phyloP scores from a whole-genome alignment of 2,888 invertebrate species.

The Coenonympha glycerion region DNA sequence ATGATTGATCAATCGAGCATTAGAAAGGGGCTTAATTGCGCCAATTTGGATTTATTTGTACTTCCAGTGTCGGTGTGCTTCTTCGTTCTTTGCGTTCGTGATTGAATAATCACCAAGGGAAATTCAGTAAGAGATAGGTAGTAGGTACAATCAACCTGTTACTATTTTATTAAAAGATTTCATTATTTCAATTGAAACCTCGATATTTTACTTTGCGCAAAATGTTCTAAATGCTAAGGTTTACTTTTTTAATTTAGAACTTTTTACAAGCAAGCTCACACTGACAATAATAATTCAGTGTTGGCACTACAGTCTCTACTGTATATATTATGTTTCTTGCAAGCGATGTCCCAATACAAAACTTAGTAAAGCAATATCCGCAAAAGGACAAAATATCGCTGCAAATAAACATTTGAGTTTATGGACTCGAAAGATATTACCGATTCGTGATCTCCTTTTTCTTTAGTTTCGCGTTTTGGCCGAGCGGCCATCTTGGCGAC shows the following conservation, averaged over 20 bases:
- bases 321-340: conserved; percentile 12
- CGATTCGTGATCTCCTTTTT: conserved; percentile 76
- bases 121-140: too few relatives aligned
- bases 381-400: conserved; percentile 75
- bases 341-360: conserved; percentile 37
- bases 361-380: conserved; percentile 69
- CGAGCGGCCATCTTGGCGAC: conserved; percentile 75
- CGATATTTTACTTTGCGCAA: too few relatives aligned
- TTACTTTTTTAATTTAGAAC: too few relatives aligned
- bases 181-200: too few relatives aligned
- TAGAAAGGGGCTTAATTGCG: conserved; percentile 68
- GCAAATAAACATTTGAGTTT: conserved; percentile 76
- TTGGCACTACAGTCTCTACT: too few relatives aligned
- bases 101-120: background rate
- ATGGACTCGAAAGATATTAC: conserved; percentile 77
- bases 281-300: too few relatives aligned
- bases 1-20: conserved; percentile 73
- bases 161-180: too few relatives aligned
- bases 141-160: background rate
- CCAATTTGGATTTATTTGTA: conserved; percentile 66
- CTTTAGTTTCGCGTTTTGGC: conserved; percentile 69
- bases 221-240: too few relatives aligned
- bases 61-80: conserved; percentile 29
- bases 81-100: conserved; percentile 9
- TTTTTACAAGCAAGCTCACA: too few relatives aligned